These are phyloP conservation scores for Nothoprocta perdicaria DNA, from an alignment of 2,113 vertebrate species.

Conservation along the genomic window DNA sequence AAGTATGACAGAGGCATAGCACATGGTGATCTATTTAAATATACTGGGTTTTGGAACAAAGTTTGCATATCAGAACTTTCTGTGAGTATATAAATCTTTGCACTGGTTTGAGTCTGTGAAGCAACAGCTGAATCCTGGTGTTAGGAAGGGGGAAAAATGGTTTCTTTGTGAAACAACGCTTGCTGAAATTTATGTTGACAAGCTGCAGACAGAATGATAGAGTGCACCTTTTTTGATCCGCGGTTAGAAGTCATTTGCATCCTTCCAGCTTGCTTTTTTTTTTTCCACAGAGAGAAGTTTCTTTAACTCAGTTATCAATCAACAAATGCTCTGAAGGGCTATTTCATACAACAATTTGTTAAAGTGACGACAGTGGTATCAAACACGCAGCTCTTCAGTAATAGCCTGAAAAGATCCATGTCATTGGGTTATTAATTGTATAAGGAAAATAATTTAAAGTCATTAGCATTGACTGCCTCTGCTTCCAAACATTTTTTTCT, in stretches of 20 bases:
- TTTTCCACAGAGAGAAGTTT: constrained; percentile 32
- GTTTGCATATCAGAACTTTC: constrained; percentile 22
- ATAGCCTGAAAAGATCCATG: constrained; percentile 48
- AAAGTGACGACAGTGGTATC: constrained; percentile 28
- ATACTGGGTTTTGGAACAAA: neutral
- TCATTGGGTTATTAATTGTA: constrained; percentile 56
- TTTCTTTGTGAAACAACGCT: neutral
- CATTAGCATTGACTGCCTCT: constrained; percentile 16
- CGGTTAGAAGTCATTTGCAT: constrained; percentile 59
- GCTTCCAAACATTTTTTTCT: neutral
- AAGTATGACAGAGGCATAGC: neutral
- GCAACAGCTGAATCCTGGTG: neutral
- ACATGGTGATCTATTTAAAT: neutral
- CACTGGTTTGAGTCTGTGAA: neutral
- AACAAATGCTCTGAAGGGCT: constrained; percentile 46
- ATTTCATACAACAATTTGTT: constrained; percentile 62
- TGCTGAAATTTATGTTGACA: constrained; percentile 41
- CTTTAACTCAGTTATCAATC: constrained; percentile 62
- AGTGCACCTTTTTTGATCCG: constrained; percentile 49
- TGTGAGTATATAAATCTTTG: constrained; percentile 5
- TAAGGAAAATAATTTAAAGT: constrained; percentile 37
- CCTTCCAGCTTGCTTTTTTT: neutral
- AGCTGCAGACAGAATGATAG: constrained; percentile 43
- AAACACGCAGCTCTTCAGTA: constrained; percentile 52
- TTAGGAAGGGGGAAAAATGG: neutral